Base-by-base conservation (phyloP, 2,113 vertebrate species). In the Macheiramphus alcinus region DNA sequence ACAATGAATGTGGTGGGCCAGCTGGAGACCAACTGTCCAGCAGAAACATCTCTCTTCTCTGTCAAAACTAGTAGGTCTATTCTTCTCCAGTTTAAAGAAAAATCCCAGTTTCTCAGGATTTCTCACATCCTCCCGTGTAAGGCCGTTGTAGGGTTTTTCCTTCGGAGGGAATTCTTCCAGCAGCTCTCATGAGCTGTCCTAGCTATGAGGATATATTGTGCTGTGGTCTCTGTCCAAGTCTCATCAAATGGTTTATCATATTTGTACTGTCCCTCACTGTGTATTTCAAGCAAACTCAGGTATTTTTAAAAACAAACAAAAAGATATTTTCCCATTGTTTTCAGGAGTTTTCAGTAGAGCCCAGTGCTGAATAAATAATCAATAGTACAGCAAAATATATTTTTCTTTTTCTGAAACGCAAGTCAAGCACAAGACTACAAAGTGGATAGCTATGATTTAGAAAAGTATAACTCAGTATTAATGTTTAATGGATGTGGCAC, bases 401-500 rank as follows among this genome's bases (percentile, higher is more conserved):
- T 93, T 97, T 97, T 84, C 76, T 93, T 80, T 80, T 75, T 59
- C 48, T 87, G 72, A 97, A 97, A 91, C 52, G 93, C 48, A 89
- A 97, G 67, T 90, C 82, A 91, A 62, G 36, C 66, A 86, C 78
- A 84, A 89, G 90, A 90, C 61, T 93, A 74, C 93, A 85, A 93
- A 95, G 75, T 0, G 1, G 86, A 96, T 86, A 97, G 93, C 72
- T 80, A 89, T 93, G 79, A 88, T 94, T 97, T 95, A 88, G 88
- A 95, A 97, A 97, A 94, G 31, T 96, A 6, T 86, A 94, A 86
- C 61, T 95, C 78, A 29, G 61, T 88, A 93, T 95, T 96, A 97
- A 91, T 93, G 90, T 91, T 96, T 97, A 97, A 97, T 96, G 81
- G 93, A 94, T 81, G 36, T 94, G 86, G 50, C 65, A 90, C 78